Evolutionary conservation across 2,113 vertebrate species (phyloP).

Genomic region (Etia nguti): DNA sequence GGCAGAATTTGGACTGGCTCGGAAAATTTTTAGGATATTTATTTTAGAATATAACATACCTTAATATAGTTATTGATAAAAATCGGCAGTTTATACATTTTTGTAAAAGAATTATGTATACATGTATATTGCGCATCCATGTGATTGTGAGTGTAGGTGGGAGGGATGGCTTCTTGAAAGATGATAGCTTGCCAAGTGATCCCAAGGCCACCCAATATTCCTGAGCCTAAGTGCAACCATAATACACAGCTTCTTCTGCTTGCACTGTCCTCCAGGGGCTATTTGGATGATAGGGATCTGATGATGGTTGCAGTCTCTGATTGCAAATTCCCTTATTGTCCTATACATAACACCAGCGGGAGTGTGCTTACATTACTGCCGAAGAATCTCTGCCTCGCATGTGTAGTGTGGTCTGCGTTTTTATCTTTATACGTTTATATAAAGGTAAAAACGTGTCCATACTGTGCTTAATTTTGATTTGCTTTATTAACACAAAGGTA

Average conservation of each 20-base stretch:
- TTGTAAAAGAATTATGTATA: background rate
- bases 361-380: background rate
- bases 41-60: background rate
- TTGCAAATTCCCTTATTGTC: constrained; percentile 41
- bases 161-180: background rate
- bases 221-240: constrained; percentile 33
- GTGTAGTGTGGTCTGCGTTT: background rate
- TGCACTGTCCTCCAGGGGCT: constrained; percentile 21
- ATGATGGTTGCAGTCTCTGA: constrained; percentile 42
- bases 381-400: background rate
- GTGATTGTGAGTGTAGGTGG: background rate
- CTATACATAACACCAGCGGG: constrained; percentile 30
- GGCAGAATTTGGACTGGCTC: background rate
- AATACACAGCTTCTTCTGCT: constrained; percentile 15
- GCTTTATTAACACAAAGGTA: background rate
- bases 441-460: background rate
- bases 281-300: constrained; percentile 44
- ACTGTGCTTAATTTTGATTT: background rate
- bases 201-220: constrained; percentile 32
- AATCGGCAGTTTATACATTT: background rate
- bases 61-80: background rate
- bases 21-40: background rate
- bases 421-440: background rate
- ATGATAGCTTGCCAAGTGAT: constrained; percentile 10
- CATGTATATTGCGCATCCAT: background rate